Percentiles rank a stretch among this genome's conserved stretches.
These are phyloP conservation scores for Stratiomys singularior DNA, from an alignment of 2,888 invertebrate species.

Conservation along the genomic window DNA sequence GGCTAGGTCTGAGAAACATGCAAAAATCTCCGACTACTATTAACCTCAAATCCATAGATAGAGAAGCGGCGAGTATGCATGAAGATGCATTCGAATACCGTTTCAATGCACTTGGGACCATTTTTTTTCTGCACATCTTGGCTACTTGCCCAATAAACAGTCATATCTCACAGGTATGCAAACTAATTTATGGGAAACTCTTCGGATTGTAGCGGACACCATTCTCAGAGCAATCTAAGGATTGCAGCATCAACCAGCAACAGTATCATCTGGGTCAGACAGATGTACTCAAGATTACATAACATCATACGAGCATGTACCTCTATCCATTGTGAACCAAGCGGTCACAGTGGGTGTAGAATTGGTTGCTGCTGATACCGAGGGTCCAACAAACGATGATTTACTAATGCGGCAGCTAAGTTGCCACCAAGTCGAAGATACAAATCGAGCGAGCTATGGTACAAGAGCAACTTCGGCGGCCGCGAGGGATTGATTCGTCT, in stretches of 20 bases:
- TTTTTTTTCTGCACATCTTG: background rate
- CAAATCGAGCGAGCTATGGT: no score
- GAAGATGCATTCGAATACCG: background rate
- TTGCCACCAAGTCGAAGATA: no score
- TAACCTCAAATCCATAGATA: background rate
- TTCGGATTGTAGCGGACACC: background rate
- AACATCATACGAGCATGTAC: background rate
- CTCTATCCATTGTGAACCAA: background rate
- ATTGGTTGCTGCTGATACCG: background rate
- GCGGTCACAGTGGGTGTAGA: background rate
- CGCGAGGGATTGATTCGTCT: background rate
- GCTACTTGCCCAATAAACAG: slow-evolving; percentile 1
- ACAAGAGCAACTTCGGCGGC: background rate
- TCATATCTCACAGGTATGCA: slow-evolving; percentile 4
- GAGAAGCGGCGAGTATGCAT: background rate
- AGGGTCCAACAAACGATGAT: background rate
- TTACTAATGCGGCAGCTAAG: background rate
- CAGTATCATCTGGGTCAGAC: slow-evolving; percentile 4
- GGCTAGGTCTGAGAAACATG: background rate
- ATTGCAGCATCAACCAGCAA: background rate
- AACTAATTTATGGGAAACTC: background rate
- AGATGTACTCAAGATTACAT: background rate
- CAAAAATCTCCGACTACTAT: background rate
- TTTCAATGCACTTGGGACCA: background rate
- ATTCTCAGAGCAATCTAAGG: no score